Conservation (phyloP, 1,140 invertebrate species). For the Procambarus clarkii region DNA sequence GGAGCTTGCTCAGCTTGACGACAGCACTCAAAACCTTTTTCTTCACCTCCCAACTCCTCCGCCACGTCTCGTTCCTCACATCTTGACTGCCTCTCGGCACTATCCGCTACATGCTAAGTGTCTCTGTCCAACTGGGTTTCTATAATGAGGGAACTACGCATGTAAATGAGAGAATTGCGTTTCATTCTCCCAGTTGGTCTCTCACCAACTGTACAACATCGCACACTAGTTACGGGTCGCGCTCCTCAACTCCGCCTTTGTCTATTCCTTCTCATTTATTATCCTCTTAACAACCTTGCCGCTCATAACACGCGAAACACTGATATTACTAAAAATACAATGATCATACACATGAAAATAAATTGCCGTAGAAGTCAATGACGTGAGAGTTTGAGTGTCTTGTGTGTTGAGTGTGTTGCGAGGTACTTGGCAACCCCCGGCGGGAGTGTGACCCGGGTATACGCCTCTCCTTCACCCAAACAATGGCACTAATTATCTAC, state of each 20-base stretch:
- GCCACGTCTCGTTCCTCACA: constrained; percentile 27
- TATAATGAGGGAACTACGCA: constrained; percentile 50
- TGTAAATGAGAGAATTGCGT: constrained; percentile 53
- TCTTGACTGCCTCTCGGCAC: constrained; percentile 39
- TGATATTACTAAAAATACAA: too few relatives aligned
- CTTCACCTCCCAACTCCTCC: constrained; percentile 33
- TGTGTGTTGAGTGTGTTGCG: too few relatives aligned
- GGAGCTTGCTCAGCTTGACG: neutral
- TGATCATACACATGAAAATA: neutral
- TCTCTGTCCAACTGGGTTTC: neutral
- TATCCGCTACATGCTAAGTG: constrained; percentile 40
- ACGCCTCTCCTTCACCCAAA: neutral
- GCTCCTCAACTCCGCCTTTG: constrained; percentile 17
- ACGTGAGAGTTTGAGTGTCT: neutral
- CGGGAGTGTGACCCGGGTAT: constrained; percentile 10
- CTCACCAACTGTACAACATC: neutral
- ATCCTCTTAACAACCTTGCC: neutral
- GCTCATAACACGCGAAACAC: neutral
- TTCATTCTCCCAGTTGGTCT: constrained; percentile 19
- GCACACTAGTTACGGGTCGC: neutral
- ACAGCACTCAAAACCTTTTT: neutral
- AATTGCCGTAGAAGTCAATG: neutral
- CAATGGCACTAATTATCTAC: constrained; percentile 9
- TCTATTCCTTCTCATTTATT: constrained; percentile 31
- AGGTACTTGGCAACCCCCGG: neutral